phyloP scores from a whole-genome alignment of 2,113 vertebrate species.

The Microcebus ravelobensis region DNA sequence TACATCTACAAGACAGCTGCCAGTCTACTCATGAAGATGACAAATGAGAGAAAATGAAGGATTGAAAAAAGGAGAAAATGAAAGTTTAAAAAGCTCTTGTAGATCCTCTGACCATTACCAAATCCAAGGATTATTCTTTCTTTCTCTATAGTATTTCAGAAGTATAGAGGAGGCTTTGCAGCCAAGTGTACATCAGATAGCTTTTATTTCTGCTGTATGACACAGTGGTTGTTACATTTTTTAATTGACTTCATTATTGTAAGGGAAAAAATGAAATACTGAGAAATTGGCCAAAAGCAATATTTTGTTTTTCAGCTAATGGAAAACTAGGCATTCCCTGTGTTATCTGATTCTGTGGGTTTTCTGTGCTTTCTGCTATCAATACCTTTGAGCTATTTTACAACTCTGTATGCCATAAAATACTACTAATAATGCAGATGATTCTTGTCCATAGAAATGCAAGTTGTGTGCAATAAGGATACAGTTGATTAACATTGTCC shows the following conservation, averaged over 20 bases:
- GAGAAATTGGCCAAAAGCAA: background rate
- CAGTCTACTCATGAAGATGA: background rate
- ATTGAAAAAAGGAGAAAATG: background rate
- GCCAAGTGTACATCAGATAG: background rate
- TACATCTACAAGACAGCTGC: background rate
- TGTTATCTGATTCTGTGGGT: background rate
- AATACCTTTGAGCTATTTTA: background rate
- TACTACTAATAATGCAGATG: background rate
- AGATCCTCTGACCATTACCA: background rate
- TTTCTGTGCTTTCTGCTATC: background rate
- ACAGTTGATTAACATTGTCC: background rate
- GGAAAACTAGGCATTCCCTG: background rate
- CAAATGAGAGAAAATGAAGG: background rate
- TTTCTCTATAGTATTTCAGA: background rate
- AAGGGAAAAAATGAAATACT: background rate
- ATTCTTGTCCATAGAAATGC: background rate
- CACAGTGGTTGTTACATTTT: background rate
- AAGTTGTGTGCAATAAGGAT: background rate
- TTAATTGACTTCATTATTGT: background rate
- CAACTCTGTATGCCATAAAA: background rate
- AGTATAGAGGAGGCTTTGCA: background rate
- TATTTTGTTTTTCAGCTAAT: background rate
- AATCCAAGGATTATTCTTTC: background rate
- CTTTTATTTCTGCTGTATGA: background rate
- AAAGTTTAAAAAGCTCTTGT: background rate